Evolutionary conservation across 2,888 invertebrate genomes (phyloP), one percentile per base, ranked within the genome.

Genomic region (Anodontia alba): DNA sequence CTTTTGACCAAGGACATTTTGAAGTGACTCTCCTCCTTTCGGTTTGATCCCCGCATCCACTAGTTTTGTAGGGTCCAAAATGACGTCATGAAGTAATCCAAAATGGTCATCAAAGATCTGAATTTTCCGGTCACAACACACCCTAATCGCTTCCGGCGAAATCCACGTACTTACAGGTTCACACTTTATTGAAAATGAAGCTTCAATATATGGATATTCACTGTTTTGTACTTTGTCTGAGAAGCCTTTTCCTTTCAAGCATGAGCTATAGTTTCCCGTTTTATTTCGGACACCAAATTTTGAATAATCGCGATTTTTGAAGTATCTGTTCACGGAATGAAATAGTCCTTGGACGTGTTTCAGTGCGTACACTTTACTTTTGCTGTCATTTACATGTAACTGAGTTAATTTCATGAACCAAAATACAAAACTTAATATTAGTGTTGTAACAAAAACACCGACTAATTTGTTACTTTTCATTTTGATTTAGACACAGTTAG

Each of bases 1-100:
- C 0, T 69, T 31, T 72, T 83, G 88, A 70, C 78, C 81, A 0
- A 88, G 31, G 2, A 87, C 87, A 0, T 76, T 43, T 26, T 66
- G 73, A 0, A 88, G 69, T 23, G 77, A 68, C 38, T 88, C 89
- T 0, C 89, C 89, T 12, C 88, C 88, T 49, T 81, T 78, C 0
- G 76, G 67, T n/a, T 43, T 69, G 17, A n/a, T 31, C 0, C 26
- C 36, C 8, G 68, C 66, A 5, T 80, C 73, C 23, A 23, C 12
- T 17, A 54, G 54, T 51, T 74, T 78, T 7, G 51, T 46, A 1
- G 78, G 78, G 68, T 71, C 49, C 31, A 85, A 51, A 20, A 67
- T 68, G 10, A 82, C 76, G 23, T 82, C 71, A 38, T 72, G 68
- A 23, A 80, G 17, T 49, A 78, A 66, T 33, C 31, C 80, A 76